Evolutionary conservation across 1,140 invertebrate genomes (phyloP), one percentile per base, ranked within the genome.

Genomic region (Ips nitidus): DNA sequence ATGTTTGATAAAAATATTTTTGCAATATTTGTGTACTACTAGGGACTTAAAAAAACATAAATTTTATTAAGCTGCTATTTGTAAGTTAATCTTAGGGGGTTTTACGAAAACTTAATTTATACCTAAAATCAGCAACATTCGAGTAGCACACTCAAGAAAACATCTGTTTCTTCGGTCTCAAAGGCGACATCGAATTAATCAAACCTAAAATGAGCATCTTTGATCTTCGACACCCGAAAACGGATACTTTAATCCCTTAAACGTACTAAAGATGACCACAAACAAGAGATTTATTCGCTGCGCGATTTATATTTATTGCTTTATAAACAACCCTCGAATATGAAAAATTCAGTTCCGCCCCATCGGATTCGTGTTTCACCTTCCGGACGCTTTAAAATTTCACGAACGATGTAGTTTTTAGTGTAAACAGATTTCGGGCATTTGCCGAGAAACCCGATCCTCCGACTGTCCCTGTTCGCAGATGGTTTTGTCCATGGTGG

Each of bases 401-500:
- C 55, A 57, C 55, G 55, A 57, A 3, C 40, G 55, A 41, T 41
- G 55, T 57, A 57, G 55, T 57, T 57, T 57, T 57, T 57, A 57
- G 55, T 57, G 55, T 57, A 57, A 57, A 57, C 55, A 57, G 8
- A 41, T 57, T 57, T 57, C 22, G 39, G 55, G 39, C n/a, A 52
- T 52, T 52, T 52, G 22, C 37, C 52, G 52, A 22, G 52, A 52
- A 52, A 52, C 52, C 37, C 37, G 52, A 52, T 52, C n/a, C 37
- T 22, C 22, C 22, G 22, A 22, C 22, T 22, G 22, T 22, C 22
- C 22, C 22, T 22, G 22, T 22, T 22, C 22, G 22, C 22, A 22
- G 22, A 22, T 22, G 22, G 22, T 22, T 22, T 22, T 22, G 22
- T 22, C 22, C 22, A 22, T 22, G 22, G 22, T 22, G 22, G 22